Conservation (phyloP, 1,140 invertebrate species). For the Ostrea denselamellosa region DNA sequence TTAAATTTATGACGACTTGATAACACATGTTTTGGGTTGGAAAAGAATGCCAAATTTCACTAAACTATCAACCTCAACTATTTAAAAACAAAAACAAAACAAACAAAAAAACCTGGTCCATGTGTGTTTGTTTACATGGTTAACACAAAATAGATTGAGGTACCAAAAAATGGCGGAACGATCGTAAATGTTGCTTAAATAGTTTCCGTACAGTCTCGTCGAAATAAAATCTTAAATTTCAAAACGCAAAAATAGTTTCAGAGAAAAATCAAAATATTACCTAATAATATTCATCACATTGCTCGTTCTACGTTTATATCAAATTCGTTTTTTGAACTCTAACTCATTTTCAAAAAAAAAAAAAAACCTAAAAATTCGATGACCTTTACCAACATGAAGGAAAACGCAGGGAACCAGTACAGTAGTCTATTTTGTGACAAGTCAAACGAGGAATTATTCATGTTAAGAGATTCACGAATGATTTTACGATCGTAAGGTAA, state of each 20-base stretch:
- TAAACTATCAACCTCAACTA: no score
- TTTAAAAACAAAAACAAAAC: no score
- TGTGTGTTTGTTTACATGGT: conserved; percentile 43
- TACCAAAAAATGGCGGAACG: conserved; percentile 43
- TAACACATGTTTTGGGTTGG: no score
- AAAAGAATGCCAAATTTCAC: no score
- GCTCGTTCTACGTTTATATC: background rate
- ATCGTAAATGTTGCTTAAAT: background rate
- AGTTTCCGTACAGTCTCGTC: background rate
- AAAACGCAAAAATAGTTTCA: background rate
- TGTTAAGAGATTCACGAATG: background rate
- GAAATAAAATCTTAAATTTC: background rate
- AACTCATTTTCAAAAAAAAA: no score
- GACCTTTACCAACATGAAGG: background rate
- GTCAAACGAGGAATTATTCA: background rate
- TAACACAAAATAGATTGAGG: conserved; percentile 9
- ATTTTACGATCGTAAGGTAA: no score
- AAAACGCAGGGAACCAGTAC: background rate
- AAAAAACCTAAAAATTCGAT: background rate
- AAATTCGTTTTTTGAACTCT: conserved; percentile 3
- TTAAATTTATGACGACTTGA: no score
- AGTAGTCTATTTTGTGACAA: background rate
- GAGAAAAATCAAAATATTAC: background rate
- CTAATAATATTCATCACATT: background rate
- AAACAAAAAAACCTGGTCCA: no score